phyloP scores from a whole-genome alignment of 2,888 invertebrate species.

The Dynastes grantii region DNA sequence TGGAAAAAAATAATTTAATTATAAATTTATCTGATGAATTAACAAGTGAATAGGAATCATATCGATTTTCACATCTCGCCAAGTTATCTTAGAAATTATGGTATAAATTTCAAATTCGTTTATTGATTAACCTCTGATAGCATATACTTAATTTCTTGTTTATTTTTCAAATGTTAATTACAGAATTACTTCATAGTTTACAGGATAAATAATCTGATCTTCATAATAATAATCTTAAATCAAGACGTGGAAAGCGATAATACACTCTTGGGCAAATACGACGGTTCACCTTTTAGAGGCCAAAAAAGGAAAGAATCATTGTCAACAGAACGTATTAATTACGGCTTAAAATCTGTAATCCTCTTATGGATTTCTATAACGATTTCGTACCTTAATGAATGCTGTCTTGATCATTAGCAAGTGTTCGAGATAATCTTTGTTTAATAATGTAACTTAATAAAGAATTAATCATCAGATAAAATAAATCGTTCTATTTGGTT shows the following conservation, averaged over 20 bases:
- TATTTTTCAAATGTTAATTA: no score
- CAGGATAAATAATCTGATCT: neutral
- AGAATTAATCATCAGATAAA: slow-evolving; percentile 24
- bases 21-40: no score
- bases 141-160: no score
- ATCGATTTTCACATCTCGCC: no score
- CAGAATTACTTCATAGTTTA: neutral
- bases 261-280: neutral
- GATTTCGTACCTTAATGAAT: slow-evolving; percentile 16
- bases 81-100: no score
- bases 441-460: slow-evolving; percentile 26
- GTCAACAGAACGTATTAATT: slow-evolving; percentile 27
- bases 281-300: neutral
- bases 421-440: slow-evolving; percentile 17
- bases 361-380: slow-evolving; percentile 25
- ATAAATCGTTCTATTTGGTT: slow-evolving; percentile 9
- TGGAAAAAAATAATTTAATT: no score
- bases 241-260: neutral
- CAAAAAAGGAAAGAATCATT: slow-evolving; percentile 10
- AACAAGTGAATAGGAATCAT: no score
- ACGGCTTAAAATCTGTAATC: slow-evolving; percentile 13
- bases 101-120: no score
- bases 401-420: slow-evolving; percentile 27
- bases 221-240: neutral
- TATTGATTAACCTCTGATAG: no score